Evolutionary conservation across 2,113 vertebrate genomes (phyloP), one percentile per base, ranked within the genome.

Genomic region (Illadopsis cleaveri): DNA sequence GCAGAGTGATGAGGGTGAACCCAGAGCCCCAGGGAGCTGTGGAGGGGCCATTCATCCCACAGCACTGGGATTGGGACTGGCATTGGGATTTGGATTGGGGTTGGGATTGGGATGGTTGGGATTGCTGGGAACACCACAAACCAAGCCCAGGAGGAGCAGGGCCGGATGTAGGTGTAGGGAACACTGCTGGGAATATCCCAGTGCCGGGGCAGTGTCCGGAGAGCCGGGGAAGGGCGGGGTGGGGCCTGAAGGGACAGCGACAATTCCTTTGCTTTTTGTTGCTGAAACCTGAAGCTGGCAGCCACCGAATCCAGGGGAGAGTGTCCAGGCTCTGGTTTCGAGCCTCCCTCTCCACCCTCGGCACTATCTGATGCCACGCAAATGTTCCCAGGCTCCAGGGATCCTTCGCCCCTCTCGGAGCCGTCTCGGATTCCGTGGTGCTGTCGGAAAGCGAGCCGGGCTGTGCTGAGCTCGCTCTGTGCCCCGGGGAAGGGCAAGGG

Each of bases 281-380:
- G 56, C 45, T 58, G 95, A 87, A 94, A 88, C 54, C 73, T 11
- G 81, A 95, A 10, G 44, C 44, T 35, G 66, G 33, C 33, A 54
- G 87, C 77, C 84, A 33, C 56, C 28, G 40, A 87, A 72, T 21
- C 50, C 75, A 50, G 18, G 22, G 10, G 0, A 71, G 70, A 79
- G 58, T 21, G 84, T 54, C 81, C 68, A 42, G 82, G 53, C 3
- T 94, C 62, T 51, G 45, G 61, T 94, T 96, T 82, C 91, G 54
- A 42, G 17, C 20, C 13, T 79, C 19, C 30, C 77, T 72, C 31
- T 60, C 47, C 61, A 50, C 47, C 31, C 38, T 76, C 42, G 61
- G 81, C 70, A 30, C 68, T 90, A 86, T 96, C 91, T 85, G 95
- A 80, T 93, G 80, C 81, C 61, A 37, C 4, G 65, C 31, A 72